These are phyloP conservation scores for Aspidoscelis tigris DNA, from an alignment of 2,113 vertebrate species.

Conservation along the genomic window DNA sequence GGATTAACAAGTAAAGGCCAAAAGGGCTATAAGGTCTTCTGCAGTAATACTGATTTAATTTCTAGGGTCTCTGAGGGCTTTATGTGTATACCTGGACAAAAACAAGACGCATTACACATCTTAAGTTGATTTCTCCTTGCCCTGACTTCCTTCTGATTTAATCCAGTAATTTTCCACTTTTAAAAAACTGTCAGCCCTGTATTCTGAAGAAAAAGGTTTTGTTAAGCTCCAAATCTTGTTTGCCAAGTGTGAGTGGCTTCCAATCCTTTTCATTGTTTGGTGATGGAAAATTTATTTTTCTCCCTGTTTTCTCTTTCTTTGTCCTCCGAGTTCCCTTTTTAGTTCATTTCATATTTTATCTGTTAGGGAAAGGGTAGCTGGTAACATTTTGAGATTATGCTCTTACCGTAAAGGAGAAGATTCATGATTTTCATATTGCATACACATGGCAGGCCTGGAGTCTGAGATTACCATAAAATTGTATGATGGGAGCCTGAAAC, in stretches of 20 bases:
- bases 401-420: too few species aligned
- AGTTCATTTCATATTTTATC: background rate
- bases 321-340: background rate
- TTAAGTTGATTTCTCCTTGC: background rate
- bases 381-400: background rate
- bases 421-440: background rate
- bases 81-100: background rate
- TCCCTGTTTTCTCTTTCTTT: background rate
- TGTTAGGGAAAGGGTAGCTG: background rate
- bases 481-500: background rate
- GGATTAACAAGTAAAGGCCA: background rate
- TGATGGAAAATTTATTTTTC: background rate
- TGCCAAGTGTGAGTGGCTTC: background rate
- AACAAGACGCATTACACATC: background rate
- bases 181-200: background rate
- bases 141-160: conserved; percentile 1
- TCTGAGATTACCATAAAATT: background rate
- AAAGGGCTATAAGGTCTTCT: background rate
- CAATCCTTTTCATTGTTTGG: background rate
- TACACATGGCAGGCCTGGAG: background rate
- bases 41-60: background rate
- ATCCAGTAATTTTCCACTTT: background rate
- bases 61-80: background rate
- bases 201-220: background rate
- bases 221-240: background rate